Conservation (phyloP, 2,797 vertebrate species). For the Artibeus lituratus region DNA sequence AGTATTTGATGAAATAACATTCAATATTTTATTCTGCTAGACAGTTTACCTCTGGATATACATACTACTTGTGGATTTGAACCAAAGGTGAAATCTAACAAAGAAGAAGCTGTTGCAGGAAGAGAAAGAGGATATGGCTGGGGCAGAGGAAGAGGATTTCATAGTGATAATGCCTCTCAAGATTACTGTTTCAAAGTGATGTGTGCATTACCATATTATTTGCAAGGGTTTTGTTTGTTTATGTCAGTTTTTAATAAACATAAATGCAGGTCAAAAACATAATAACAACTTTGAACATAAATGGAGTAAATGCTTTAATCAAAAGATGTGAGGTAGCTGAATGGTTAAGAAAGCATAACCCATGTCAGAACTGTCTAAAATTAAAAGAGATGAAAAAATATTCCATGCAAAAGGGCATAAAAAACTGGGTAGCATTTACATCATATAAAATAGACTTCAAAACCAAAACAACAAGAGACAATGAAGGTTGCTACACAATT, state of each 20-base stretch:
- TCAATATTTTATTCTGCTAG: conserved; percentile 96
- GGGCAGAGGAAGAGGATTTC: conserved; percentile 84
- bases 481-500: too few relatives aligned
- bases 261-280: conserved; percentile 30
- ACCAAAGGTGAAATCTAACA: conserved; percentile 97
- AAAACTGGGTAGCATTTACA: too few relatives aligned
- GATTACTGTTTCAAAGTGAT: conserved; percentile 51
- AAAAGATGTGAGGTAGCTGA: too few relatives aligned
- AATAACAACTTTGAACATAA: not conserved
- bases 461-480: too few relatives aligned
- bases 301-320: too few relatives aligned
- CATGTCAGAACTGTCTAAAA: too few relatives aligned
- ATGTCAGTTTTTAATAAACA: conserved; percentile 75
- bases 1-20: conserved; percentile 99
- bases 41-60: conserved; percentile 97
- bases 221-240: conserved; percentile 70
- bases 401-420: too few relatives aligned
- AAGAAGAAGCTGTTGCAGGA: conserved; percentile 76
- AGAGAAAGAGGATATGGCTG: conserved; percentile 83
- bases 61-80: conserved; percentile 95
- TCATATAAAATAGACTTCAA: too few relatives aligned
- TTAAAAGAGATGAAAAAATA: too few relatives aligned
- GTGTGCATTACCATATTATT: conserved; percentile 34
- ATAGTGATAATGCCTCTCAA: conserved; percentile 80
- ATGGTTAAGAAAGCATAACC: too few relatives aligned